Conservation (phyloP, 2,797 vertebrate genomes). For the Peromyscus aztecus region DNA sequence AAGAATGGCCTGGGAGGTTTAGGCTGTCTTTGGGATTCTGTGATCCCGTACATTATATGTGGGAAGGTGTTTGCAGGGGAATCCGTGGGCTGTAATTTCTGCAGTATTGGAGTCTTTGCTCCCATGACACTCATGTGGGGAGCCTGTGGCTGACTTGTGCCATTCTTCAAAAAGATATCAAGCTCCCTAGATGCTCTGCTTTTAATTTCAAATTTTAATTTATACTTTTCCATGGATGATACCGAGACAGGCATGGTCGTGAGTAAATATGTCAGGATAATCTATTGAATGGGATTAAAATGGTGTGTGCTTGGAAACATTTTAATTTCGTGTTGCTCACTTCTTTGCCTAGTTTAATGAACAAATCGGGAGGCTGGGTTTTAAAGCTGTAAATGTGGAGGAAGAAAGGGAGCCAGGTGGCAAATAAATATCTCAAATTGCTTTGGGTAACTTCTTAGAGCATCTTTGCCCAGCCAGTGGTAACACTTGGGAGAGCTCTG, state of each 20-base stretch:
- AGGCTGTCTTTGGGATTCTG: constrained; percentile 12
- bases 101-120: constrained; percentile 53
- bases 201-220: constrained; percentile 82
- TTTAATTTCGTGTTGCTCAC: constrained; percentile 73
- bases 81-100: constrained; percentile 72
- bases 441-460: not conserved
- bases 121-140: constrained; percentile 50
- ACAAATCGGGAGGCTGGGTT: not conserved
- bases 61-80: constrained; percentile 60
- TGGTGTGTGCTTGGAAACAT: constrained; percentile 74
- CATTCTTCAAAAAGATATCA: constrained; percentile 84
- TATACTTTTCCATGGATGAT: constrained; percentile 68
- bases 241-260: constrained; percentile 10
- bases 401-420: constrained; percentile 61
- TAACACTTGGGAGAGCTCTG: not conserved
- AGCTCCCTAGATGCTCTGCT: constrained; percentile 74
- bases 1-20: constrained; percentile 57
- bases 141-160: constrained; percentile 69
- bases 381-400: not conserved
- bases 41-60: constrained; percentile 19
- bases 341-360: constrained; percentile 80
- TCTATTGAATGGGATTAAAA: constrained; percentile 79
- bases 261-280: constrained; percentile 82
- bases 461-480: not conserved
- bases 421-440: constrained; percentile 76